phyloP scores from a whole-genome alignment of 1,140 invertebrate genomes.

The Lasioglossum albipes region DNA sequence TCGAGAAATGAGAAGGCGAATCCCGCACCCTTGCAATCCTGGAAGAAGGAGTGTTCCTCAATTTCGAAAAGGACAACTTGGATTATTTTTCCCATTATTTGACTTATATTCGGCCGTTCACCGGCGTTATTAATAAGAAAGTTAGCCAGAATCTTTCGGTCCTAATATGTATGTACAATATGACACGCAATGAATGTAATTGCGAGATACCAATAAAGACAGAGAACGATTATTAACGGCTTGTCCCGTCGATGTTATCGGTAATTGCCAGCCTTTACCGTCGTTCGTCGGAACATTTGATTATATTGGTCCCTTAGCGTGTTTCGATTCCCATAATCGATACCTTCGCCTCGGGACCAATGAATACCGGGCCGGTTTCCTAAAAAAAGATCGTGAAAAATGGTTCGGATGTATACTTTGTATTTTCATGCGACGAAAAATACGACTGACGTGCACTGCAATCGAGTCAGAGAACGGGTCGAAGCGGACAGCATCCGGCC shows the following conservation, averaged over 20 bases:
- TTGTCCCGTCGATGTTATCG: slow-evolving; percentile 11
- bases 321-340: slow-evolving; percentile 24
- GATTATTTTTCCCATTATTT: too few relatives aligned
- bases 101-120: too few relatives aligned
- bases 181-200: slow-evolving; percentile 3
- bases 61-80: too few relatives aligned
- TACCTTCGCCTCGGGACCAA: background rate
- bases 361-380: too few relatives aligned
- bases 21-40: too few relatives aligned
- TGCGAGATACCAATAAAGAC: background rate
- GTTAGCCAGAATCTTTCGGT: too few relatives aligned
- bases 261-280: background rate
- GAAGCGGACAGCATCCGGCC: slow-evolving; percentile 6
- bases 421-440: slow-evolving; percentile 11
- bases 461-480: slow-evolving; percentile 2
- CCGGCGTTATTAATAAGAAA: too few relatives aligned
- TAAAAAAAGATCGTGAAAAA: slow-evolving; percentile 1
- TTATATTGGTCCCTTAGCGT: slow-evolving; percentile 6
- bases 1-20: too few relatives aligned
- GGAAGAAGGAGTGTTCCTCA: too few relatives aligned
- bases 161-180: background rate
- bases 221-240: background rate
- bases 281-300: background rate
- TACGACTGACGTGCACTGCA: background rate
- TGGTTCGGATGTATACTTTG: background rate